Evolutionary conservation across 2,113 vertebrate genomes (phyloP).

Genomic region (Rhinoderma darwinii): DNA sequence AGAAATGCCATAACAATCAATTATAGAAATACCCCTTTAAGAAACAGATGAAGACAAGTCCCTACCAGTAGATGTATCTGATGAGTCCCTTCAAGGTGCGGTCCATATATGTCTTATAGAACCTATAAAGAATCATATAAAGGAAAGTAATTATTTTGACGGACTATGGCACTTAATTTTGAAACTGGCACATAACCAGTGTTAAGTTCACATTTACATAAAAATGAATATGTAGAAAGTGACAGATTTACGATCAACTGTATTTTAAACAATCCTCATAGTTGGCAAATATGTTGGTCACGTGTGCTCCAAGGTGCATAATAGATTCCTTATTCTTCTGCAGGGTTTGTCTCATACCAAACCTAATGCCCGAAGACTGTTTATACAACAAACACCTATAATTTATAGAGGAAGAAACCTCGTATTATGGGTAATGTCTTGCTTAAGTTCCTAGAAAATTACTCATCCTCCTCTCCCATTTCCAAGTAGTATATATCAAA

Average conservation of each 20-base stretch:
- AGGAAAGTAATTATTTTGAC: too few species aligned
- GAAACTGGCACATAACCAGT: background rate
- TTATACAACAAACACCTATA: conserved; percentile 20
- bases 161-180: too few species aligned
- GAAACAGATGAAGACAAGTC: too few species aligned
- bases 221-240: background rate
- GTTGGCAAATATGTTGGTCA: background rate
- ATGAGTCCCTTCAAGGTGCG: too few species aligned
- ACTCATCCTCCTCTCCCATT: background rate
- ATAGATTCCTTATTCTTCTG: background rate
- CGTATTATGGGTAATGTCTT: background rate
- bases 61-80: too few species aligned
- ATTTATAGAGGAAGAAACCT: conserved; percentile 1
- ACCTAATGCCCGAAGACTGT: background rate
- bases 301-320: background rate
- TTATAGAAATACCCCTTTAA: too few species aligned
- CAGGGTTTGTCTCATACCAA: background rate
- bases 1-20: too few species aligned
- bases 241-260: background rate
- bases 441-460: background rate
- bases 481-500: conserved; percentile 26
- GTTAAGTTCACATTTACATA: background rate
- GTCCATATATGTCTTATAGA: too few species aligned
- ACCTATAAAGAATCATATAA: too few species aligned
- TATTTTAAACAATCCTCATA: background rate